phyloP scores from a whole-genome alignment of 2,888 invertebrate species.

The Agonopterix alstromeriana region DNA sequence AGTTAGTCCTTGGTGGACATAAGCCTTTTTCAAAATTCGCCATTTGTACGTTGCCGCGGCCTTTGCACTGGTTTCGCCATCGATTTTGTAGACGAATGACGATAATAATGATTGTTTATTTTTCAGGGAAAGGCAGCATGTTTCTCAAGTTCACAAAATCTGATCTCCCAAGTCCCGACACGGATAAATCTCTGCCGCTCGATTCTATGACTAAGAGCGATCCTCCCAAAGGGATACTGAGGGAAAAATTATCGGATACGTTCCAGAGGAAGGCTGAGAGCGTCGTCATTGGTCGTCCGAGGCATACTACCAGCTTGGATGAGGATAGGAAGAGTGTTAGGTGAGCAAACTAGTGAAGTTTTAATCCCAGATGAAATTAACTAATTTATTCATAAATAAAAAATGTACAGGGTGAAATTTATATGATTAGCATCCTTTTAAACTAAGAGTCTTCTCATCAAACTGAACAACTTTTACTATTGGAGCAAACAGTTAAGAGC shows the following conservation, averaged over 20 bases:
- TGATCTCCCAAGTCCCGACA: constrained; percentile 62
- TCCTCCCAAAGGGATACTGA: constrained; percentile 78
- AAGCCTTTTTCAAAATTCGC: too few species aligned
- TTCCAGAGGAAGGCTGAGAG: constrained; percentile 45
- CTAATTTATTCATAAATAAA: too few species aligned
- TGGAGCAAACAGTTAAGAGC: too few species aligned
- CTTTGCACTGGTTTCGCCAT: too few species aligned
- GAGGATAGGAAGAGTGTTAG: constrained; percentile 86
- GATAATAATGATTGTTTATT: background rate
- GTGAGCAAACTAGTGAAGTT: constrained; percentile 21
- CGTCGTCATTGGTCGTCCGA: constrained; percentile 34
- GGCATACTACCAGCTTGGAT: constrained; percentile 71
- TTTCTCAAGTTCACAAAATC: constrained; percentile 55
- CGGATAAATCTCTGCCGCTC: constrained; percentile 54
- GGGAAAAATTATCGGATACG: constrained; percentile 72
- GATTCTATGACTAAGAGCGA: constrained; percentile 65
- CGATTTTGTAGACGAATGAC: too few species aligned
- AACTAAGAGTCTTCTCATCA: too few species aligned
- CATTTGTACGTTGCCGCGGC: too few species aligned
- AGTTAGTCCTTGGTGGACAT: too few species aligned
- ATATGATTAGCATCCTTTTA: too few species aligned
- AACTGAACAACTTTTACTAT: too few species aligned
- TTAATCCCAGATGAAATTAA: too few species aligned
- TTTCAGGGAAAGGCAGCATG: constrained; percentile 59
- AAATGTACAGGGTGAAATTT: too few species aligned